These are phyloP conservation scores for Lophotriccus pileatus DNA, from an alignment of 2,797 vertebrate species.

Conservation along the genomic window DNA sequence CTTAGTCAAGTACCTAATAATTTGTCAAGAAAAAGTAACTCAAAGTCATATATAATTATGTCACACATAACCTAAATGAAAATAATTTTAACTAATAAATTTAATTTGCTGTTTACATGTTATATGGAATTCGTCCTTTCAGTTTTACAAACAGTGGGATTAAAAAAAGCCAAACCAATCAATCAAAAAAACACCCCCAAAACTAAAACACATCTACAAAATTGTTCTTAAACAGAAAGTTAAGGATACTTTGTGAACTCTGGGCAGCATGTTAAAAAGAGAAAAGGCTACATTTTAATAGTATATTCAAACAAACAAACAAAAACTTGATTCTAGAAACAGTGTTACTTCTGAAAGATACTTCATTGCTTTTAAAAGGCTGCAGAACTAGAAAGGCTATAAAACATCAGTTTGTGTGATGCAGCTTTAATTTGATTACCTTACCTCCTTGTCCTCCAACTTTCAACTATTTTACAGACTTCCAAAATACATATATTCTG, in stretches of 20 bases:
- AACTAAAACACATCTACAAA: neutral
- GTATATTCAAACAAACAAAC: neutral
- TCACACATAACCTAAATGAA: neutral
- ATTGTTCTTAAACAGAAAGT: neutral
- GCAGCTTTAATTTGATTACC: neutral
- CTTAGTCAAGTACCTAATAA: neutral
- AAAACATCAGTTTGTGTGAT: neutral
- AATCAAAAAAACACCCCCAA: neutral
- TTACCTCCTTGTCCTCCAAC: neutral
- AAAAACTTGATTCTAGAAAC: neutral
- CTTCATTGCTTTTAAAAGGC: neutral
- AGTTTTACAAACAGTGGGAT: neutral
- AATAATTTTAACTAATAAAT: neutral
- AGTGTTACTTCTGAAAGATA: neutral
- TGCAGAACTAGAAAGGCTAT: neutral
- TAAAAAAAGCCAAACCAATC: neutral
- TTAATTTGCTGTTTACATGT: neutral
- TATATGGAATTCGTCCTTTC: neutral
- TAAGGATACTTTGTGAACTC: neutral
- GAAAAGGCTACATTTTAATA: neutral
- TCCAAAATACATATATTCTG: neutral
- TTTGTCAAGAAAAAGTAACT: neutral
- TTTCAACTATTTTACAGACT: neutral
- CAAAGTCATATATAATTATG: neutral
- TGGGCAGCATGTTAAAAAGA: neutral